Evolutionary conservation across 2,888 invertebrate species (phyloP).

Genomic region (Leptinotarsa juncta): DNA sequence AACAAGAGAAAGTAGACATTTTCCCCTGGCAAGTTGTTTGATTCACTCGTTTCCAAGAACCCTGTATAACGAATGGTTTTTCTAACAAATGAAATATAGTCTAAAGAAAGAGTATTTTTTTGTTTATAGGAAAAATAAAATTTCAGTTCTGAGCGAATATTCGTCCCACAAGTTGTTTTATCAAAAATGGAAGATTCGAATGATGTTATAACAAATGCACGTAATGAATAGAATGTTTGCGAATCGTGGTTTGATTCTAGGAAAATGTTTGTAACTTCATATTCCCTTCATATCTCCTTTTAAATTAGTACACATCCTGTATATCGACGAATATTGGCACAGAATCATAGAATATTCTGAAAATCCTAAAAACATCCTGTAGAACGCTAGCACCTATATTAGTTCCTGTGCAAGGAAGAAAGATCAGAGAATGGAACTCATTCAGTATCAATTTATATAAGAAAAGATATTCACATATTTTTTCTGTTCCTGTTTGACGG

Average conservation of each 20-base stretch:
- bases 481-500: too few species aligned
- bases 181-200: neutral
- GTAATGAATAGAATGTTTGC: neutral
- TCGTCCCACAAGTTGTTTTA: neutral
- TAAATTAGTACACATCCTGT: neutral
- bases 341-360: neutral
- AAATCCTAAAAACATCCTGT: neutral
- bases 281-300: too few species aligned
- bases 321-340: neutral
- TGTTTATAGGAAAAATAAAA: neutral
- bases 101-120: conserved; percentile 4
- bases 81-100: neutral
- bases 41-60: neutral
- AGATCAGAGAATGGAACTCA: neutral
- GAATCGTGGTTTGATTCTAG: neutral
- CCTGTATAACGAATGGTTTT: neutral
- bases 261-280: too few species aligned
- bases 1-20: too few species aligned
- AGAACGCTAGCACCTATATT: conserved; percentile 13
- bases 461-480: too few species aligned
- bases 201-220: neutral
- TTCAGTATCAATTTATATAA: neutral
- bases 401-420: conserved; percentile 1
- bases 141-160: neutral
- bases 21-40: neutral